These are phyloP conservation scores for Trisateles emortualis DNA, from an alignment of 2,888 invertebrate species.

Conservation along the genomic window DNA sequence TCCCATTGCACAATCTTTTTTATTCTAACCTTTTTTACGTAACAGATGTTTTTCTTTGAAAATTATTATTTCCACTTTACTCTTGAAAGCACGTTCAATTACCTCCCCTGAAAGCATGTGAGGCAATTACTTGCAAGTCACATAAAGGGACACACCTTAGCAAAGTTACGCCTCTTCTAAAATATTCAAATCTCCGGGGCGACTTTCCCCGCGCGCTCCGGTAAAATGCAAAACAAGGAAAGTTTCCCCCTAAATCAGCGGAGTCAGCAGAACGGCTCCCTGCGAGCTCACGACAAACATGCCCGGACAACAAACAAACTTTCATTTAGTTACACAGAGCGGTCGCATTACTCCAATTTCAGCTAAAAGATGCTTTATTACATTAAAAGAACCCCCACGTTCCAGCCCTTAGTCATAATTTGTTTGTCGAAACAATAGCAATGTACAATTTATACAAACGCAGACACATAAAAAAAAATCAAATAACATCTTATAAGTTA, in stretches of 20 bases:
- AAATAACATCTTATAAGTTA: no score
- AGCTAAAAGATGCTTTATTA: constrained; percentile 49
- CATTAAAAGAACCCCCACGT: constrained; percentile 28
- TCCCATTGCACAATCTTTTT: constrained; percentile 53
- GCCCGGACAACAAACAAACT: constrained; percentile 77
- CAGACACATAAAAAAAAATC: not conserved
- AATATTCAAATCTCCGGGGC: constrained; percentile 82
- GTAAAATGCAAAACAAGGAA: constrained; percentile 83
- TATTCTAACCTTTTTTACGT: constrained; percentile 33
- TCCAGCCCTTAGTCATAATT: constrained; percentile 41
- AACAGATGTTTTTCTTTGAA: constrained; percentile 31
- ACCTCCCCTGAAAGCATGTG: constrained; percentile 57
- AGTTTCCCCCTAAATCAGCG: constrained; percentile 81
- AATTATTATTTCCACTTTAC: constrained; percentile 47
- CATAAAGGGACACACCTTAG: constrained; percentile 75
- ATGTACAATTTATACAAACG: not conserved
- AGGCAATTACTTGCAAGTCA: constrained; percentile 63
- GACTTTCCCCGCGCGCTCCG: constrained; percentile 73
- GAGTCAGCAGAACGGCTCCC: constrained; percentile 62
- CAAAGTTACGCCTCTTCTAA: constrained; percentile 75
- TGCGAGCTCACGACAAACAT: constrained; percentile 62
- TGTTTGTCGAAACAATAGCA: constrained; percentile 29
- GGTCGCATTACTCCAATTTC: constrained; percentile 57
- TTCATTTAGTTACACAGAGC: constrained; percentile 65
- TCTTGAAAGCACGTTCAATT: constrained; percentile 59